Evolutionary conservation across 1,140 invertebrate species (phyloP), one percentile per base, ranked within the genome.

Genomic region (Aphelenchoides besseyi): DNA sequence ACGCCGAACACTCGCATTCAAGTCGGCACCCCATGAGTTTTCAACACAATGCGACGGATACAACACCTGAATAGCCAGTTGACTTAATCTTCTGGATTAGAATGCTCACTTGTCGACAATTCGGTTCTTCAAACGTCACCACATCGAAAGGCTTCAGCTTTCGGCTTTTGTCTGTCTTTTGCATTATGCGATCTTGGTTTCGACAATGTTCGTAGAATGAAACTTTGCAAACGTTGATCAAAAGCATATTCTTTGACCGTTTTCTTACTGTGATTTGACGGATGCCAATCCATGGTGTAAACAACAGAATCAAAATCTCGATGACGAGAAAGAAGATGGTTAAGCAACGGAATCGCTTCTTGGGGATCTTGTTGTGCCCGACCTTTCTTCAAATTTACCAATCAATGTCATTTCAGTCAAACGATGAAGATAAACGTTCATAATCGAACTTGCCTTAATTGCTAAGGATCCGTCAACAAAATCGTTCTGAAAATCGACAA

Each of bases 401-500:
- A 63, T 18, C 16, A 36, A 41, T 18, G 29, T n/a, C 61, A 8
- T 41, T 41, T 41, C 5, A 12, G 2, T 35, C 9, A 18, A 3
- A 41, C n/a, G 55, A 5, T 67, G 2, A 5, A 9, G 16, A 67
- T 28, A 41, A 69, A 30, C 18, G 5, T 69, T 26, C 12, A 30
- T 33, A 28, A 23, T n/a, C 26, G 35, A 61, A 33, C n/a, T 67
- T 62, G 80, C 79, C 61, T 90, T 91, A 79, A 98, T 91, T 79
- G 95, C 91, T 63, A 98, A 88, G 12, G 92, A 92, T 55, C 95
- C 95, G 68, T 90, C 90, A 80, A 98, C 95, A 86, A 98, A 98
- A 87, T 98, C 95, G 86, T 98, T 97, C 87, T 98, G 95, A 2
- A 97, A 94, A 86, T 98, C 95, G 59, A 98, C 92, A 70, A 97